Evolutionary conservation across 1,140 invertebrate species (phyloP).

Genomic region (Periplaneta americana): DNA sequence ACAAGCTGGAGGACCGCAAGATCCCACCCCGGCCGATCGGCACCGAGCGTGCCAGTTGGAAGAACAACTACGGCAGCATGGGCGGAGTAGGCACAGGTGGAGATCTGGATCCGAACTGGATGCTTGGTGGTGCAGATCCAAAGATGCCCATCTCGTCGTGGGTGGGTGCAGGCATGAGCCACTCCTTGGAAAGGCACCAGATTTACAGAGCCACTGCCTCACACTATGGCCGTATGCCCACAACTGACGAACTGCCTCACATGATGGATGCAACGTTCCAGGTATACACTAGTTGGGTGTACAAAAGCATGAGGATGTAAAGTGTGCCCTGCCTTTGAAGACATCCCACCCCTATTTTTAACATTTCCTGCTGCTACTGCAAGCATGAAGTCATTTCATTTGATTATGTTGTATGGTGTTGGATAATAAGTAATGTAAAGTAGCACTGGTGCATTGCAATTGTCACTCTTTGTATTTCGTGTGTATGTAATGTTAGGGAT

Average conservation of each 20-base stretch:
- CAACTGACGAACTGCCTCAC: slow-evolving; percentile 39
- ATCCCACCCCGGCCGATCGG: slow-evolving; percentile 67
- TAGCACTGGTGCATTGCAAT: no score
- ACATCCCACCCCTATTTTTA: no score
- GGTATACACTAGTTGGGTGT: slow-evolving; percentile 29
- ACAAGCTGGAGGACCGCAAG: slow-evolving; percentile 55
- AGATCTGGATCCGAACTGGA: slow-evolving; percentile 48
- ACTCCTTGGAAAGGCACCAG: slow-evolving; percentile 36
- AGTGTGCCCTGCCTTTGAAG: no score
- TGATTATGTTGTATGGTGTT: no score
- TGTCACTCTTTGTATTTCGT: no score
- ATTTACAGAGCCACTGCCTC: slow-evolving; percentile 35
- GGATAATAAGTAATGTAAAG: no score
- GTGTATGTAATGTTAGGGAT: no score
- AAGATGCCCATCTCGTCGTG: slow-evolving; percentile 38
- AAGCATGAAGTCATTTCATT: no score
- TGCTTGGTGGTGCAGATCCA: slow-evolving; percentile 42
- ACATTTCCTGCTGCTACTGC: no score
- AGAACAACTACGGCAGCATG: slow-evolving; percentile 15
- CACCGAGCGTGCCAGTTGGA: slow-evolving; percentile 36
- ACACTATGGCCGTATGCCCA: slow-evolving; percentile 34
- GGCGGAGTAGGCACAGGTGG: slow-evolving; percentile 30
- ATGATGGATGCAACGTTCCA: slow-evolving; percentile 43
- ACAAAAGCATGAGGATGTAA: neutral
- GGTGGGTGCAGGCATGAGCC: slow-evolving; percentile 27